These are phyloP conservation scores for Pyrrhia umbra DNA, from an alignment of 2,888 invertebrate genomes.

Conservation along the genomic window DNA sequence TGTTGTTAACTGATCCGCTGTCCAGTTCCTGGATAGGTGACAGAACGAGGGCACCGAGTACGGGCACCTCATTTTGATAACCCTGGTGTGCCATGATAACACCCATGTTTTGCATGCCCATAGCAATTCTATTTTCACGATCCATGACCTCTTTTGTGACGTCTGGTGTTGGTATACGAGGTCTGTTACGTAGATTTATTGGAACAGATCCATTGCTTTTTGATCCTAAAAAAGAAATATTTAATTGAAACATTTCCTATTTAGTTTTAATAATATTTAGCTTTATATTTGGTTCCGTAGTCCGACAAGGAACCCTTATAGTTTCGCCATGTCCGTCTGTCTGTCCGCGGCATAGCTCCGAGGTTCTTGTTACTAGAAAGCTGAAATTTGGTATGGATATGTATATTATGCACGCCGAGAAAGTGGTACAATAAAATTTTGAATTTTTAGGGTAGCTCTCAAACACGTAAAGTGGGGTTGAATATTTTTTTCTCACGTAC, in stretches of 20 bases:
- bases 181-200: conserved; percentile 93
- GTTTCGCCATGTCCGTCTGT: no score
- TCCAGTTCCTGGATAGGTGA: conserved; percentile 96
- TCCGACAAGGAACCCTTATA: no score
- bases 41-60: conserved; percentile 93
- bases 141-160: conserved; percentile 95
- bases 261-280: no score
- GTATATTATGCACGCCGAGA: no score
- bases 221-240: conserved; percentile 83
- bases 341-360: no score
- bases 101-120: conserved; percentile 90
- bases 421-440: no score
- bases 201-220: conserved; percentile 93
- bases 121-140: conserved; percentile 92
- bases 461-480: no score
- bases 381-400: no score
- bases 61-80: conserved; percentile 92
- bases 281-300: no score
- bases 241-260: neutral
- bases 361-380: no score
- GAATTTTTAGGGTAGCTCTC: no score
- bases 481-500: no score
- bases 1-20: conserved; percentile 93
- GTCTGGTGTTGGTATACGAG: conserved; percentile 97
- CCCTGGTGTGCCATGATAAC: conserved; percentile 93